Evolutionary conservation across 2,888 invertebrate genomes (phyloP).

Genomic region (Melanostoma scalare): DNA sequence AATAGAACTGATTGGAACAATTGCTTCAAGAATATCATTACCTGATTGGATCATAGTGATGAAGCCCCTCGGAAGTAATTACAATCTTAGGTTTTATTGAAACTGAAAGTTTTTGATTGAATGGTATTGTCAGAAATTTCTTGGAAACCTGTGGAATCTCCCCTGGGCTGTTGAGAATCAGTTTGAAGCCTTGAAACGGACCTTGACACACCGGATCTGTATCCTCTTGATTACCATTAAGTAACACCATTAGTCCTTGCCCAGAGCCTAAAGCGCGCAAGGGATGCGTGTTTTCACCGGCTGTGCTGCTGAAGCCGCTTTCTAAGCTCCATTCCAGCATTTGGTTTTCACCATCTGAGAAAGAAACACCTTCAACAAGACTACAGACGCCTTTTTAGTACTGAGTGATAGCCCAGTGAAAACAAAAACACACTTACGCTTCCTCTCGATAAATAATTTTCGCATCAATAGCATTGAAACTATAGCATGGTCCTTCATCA

Average conservation of each 20-base stretch:
- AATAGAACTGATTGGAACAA: background rate
- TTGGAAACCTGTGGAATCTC: conserved; percentile 78
- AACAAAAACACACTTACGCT: conserved; percentile 13
- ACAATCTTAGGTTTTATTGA: conserved; percentile 88
- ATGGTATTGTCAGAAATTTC: conserved; percentile 86
- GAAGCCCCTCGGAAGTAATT: conserved; percentile 85
- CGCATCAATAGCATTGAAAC: conserved; percentile 20
- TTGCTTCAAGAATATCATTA: background rate
- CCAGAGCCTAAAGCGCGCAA: conserved; percentile 17
- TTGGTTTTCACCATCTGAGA: background rate
- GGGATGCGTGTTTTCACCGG: conserved; percentile 14
- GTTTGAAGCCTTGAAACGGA: conserved; percentile 35
- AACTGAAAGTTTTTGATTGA: conserved; percentile 86
- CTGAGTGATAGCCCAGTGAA: background rate
- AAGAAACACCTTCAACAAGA: background rate
- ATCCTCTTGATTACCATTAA: conserved; percentile 6
- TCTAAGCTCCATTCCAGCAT: conserved; percentile 23
- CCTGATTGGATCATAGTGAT: conserved; percentile 83
- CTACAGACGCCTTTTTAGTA: background rate
- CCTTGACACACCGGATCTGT: conserved; percentile 27
- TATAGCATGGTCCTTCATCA: conserved; percentile 33
- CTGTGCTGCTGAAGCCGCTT: conserved; percentile 6
- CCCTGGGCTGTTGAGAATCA: conserved; percentile 54
- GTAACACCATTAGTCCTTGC: conserved; percentile 9
- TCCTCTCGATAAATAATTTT: conserved; percentile 26